Evolutionary conservation across 2,797 vertebrate species (phyloP).

Genomic region (Myripristis jacobus): DNA sequence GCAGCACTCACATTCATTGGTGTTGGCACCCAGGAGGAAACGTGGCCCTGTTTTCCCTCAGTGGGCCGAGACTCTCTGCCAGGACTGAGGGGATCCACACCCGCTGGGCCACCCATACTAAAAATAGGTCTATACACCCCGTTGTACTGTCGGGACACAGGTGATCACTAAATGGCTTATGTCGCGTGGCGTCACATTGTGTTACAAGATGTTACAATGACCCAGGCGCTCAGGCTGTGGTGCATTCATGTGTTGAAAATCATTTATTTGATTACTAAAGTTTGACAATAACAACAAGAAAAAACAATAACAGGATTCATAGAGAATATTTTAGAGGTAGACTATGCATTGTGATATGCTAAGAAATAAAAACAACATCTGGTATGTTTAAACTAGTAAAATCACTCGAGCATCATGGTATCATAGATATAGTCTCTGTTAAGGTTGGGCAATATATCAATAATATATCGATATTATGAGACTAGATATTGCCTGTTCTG

Average conservation of each 20-base stretch:
- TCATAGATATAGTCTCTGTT: too few species aligned
- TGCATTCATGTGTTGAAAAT: conserved; percentile 13
- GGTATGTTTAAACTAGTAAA: too few species aligned
- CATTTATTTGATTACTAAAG: conserved; percentile 9
- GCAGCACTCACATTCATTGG: conserved; percentile 62
- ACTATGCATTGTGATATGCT: too few species aligned
- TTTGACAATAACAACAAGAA: conserved; percentile 3
- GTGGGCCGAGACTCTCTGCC: conserved; percentile 39
- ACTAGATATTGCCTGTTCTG: too few species aligned
- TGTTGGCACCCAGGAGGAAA: conserved; percentile 37
- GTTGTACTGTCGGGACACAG: conserved; percentile 25
- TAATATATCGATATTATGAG: too few species aligned
- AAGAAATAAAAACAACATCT: too few species aligned
- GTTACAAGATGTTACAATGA: conserved; percentile 42
- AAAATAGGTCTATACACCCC: conserved; percentile 62
- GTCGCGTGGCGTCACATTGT: conserved; percentile 40
- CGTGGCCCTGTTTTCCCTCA: conserved; percentile 41
- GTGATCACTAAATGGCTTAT: conserved; percentile 11
- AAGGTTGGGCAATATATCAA: too few species aligned
- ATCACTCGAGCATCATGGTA: too few species aligned
- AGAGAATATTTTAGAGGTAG: not conserved
- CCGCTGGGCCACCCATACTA: conserved; percentile 53
- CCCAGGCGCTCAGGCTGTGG: not conserved
- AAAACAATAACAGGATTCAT: not conserved
- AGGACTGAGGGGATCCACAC: conserved; percentile 31